Conservation (phyloP, 2,888 invertebrate genomes). For the Torymus texanus region DNA sequence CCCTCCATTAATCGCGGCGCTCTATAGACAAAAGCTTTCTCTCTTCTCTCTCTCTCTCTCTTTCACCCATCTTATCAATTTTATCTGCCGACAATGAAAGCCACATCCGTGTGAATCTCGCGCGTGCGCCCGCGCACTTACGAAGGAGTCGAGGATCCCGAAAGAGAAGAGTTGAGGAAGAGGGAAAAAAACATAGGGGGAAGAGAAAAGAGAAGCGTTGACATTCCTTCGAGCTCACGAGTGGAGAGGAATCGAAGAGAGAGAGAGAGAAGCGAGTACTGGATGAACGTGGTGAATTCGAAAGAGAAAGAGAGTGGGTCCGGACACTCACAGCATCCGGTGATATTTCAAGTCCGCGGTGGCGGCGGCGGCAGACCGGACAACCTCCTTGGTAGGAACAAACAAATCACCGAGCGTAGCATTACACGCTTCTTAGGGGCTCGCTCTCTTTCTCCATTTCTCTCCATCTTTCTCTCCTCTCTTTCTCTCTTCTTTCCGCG, state of each 20-base stretch:
- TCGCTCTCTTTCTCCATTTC: slow-evolving; percentile 28
- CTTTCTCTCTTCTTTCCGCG: slow-evolving; percentile 15
- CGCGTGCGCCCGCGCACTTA: slow-evolving; percentile 34
- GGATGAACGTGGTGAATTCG: slow-evolving; percentile 10
- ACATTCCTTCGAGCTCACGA: slow-evolving; percentile 44
- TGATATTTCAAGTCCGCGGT: slow-evolving; percentile 65
- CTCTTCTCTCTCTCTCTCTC: too few relatives aligned
- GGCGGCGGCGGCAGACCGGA: slow-evolving; percentile 11
- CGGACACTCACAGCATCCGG: slow-evolving; percentile 65
- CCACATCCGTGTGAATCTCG: slow-evolving; percentile 51
- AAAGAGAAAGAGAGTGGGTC: slow-evolving; percentile 34
- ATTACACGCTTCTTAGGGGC: slow-evolving; percentile 70
- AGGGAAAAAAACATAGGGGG: slow-evolving; percentile 6
- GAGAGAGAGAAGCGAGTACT: slow-evolving; percentile 23
- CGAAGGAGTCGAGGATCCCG: too few relatives aligned
- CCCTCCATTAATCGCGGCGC: slow-evolving; percentile 32
- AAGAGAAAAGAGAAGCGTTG: slow-evolving; percentile 27
- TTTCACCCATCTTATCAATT: slow-evolving; percentile 41
- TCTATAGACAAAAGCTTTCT: slow-evolving; percentile 40
- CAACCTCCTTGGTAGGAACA: slow-evolving; percentile 62
- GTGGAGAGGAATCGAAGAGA: slow-evolving; percentile 4
- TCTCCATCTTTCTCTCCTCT: too few relatives aligned
- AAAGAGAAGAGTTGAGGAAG: not conserved
- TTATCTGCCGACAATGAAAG: slow-evolving; percentile 53
- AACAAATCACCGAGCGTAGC: slow-evolving; percentile 71